Percentiles rank a stretch among this genome's conserved stretches.
phyloP scores from a whole-genome alignment of 2,888 invertebrate genomes.

The Augochlorella aurata region DNA sequence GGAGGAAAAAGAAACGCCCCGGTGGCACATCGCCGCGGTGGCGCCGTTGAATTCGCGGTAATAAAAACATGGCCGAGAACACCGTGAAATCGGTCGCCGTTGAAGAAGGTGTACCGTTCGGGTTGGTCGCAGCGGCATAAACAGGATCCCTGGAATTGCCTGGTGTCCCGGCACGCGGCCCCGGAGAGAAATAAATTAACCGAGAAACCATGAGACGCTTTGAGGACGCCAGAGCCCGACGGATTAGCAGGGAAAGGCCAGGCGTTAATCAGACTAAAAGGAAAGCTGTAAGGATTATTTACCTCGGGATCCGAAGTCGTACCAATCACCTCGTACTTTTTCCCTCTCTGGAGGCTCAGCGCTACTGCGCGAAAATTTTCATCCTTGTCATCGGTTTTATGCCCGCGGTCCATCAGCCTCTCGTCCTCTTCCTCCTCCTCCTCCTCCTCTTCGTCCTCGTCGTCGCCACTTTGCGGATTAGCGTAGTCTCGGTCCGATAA shows the following conservation, averaged over 20 bases:
- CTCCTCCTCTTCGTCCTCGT: conserved; percentile 16
- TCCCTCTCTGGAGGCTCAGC: conserved; percentile 9
- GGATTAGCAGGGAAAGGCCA: not conserved
- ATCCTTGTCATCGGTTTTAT: conserved; percentile 16
- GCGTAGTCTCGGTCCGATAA: conserved; percentile 50
- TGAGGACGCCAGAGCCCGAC: not conserved
- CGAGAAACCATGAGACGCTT: not conserved
- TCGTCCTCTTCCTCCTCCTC: conserved; percentile 41
- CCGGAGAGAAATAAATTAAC: conserved; percentile 27
- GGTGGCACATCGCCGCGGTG: not conserved
- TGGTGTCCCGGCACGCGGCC: not conserved
- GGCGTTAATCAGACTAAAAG: conserved; percentile 42
- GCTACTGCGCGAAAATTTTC: conserved; percentile 53
- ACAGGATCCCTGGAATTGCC: not conserved
- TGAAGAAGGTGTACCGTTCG: not conserved
- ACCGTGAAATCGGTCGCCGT: conserved; percentile 1
- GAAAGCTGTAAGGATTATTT: conserved; percentile 22
- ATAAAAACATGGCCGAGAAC: not conserved
- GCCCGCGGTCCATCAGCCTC: conserved; percentile 36
- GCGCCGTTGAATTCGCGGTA: not conserved
- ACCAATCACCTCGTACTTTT: conserved; percentile 73
- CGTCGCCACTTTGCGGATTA: conserved; percentile 41
- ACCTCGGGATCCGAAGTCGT: conserved; percentile 69
- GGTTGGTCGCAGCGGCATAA: not conserved
- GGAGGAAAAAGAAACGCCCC: not conserved